Percentiles rank a stretch among this genome's conserved stretches.
These are phyloP conservation scores for Ericerus pela DNA, from an alignment of 1,140 invertebrate species.

Conservation along the genomic window DNA sequence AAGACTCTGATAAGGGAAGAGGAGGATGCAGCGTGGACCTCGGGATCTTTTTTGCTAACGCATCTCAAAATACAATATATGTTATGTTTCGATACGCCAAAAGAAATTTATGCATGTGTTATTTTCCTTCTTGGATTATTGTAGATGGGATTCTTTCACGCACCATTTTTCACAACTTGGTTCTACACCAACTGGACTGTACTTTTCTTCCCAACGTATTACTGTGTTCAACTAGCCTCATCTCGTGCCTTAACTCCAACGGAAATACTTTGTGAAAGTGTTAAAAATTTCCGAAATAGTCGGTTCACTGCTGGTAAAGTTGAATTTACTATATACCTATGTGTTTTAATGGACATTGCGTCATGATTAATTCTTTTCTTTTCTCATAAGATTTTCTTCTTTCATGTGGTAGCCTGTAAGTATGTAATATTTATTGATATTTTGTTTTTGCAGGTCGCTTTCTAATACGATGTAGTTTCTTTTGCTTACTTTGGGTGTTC, in stretches of 20 bases:
- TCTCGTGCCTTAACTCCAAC: conserved; percentile 56
- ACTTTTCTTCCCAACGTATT: conserved; percentile 78
- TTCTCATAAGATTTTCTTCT: no score
- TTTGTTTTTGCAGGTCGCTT: conserved; percentile 48
- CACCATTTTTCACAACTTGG: conserved; percentile 88
- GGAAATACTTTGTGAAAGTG: conserved; percentile 57
- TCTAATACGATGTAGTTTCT: conserved; percentile 65
- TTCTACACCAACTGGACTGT: conserved; percentile 86
- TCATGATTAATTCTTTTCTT: not conserved
- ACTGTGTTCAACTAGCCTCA: conserved; percentile 50
- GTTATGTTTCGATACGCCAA: no score
- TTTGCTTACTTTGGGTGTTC: conserved; percentile 79
- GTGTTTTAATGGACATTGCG: no score
- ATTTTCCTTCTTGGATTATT: conserved; percentile 31
- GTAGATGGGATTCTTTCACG: conserved; percentile 53
- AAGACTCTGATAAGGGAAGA: no score
- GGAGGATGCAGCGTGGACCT: no score
- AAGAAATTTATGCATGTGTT: no score
- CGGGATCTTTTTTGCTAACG: no score
- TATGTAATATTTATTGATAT: no score
- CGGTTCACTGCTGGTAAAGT: conserved; percentile 66
- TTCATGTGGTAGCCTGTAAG: no score
- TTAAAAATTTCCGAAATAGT: conserved; percentile 69
- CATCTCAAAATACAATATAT: no score
- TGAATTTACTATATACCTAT: no score